A percentile compares a stretch with the other conserved stretches of the same genome.
Evolutionary conservation across 2,888 invertebrate species (phyloP).

Genomic region (Drosophila subquinaria): DNA sequence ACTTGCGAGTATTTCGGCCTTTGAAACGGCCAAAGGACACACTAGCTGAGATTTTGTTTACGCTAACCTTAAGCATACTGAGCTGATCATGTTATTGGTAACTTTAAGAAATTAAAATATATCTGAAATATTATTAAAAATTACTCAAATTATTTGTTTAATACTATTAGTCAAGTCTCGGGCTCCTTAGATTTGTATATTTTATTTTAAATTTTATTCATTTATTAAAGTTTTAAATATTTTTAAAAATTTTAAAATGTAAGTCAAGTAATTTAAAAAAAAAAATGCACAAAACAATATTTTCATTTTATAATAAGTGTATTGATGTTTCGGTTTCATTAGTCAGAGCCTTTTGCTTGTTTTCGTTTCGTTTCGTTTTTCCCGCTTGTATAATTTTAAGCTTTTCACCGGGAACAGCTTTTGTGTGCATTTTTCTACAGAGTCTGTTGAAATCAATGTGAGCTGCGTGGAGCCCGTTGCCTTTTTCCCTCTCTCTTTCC

Average conservation of each 20-base stretch:
- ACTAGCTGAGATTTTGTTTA: slow-evolving; percentile 17
- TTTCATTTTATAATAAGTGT: slow-evolving; percentile 12
- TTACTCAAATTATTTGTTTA: neutral
- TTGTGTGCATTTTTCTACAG: slow-evolving; percentile 61
- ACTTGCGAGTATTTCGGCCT: slow-evolving; percentile 69
- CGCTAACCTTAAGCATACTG: neutral
- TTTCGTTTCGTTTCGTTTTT: slow-evolving; percentile 10
- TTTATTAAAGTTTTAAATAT: neutral
- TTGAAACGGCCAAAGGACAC: slow-evolving; percentile 53
- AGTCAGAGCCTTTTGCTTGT: neutral
- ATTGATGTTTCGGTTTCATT: slow-evolving; percentile 11
- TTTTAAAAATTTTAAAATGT: neutral
- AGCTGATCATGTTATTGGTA: neutral
- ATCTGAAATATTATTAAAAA: neutral
- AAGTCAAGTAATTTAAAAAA: neutral
- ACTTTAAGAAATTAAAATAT: neutral
- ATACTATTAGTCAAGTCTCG: neutral
- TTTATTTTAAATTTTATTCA: neutral
- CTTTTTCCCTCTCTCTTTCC: slow-evolving; percentile 21
- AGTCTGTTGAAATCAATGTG: slow-evolving; percentile 72
- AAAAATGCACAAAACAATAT: neutral
- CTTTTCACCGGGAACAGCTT: slow-evolving; percentile 58
- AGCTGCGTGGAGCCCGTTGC: slow-evolving; percentile 48
- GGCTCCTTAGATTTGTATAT: neutral
- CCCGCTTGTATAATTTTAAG: slow-evolving; percentile 51